phyloP scores from a whole-genome alignment of 1,140 invertebrate genomes.

The Conus ventricosus region DNA sequence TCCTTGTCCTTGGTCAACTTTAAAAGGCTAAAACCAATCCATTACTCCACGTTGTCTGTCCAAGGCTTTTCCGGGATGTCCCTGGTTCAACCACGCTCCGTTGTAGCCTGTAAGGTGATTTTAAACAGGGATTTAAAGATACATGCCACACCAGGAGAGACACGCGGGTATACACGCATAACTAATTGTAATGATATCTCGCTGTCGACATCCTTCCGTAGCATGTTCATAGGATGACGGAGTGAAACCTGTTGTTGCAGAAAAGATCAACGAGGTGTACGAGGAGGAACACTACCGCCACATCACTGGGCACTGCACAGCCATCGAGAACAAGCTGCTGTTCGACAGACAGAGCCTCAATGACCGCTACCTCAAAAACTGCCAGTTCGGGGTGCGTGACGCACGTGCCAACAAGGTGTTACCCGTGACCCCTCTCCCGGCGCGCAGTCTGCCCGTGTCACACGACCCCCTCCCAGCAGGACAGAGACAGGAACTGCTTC shows the following conservation, averaged over 20 bases:
- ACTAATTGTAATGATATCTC: too few relatives aligned
- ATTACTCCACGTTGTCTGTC: too few relatives aligned
- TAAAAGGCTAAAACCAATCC: too few relatives aligned
- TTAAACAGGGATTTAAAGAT: too few relatives aligned
- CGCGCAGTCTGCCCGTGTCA: neutral
- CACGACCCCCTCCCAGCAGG: constrained; percentile 1
- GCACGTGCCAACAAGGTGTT: neutral
- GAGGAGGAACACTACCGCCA: constrained; percentile 31
- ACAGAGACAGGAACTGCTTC: constrained; percentile 7
- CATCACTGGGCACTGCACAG: constrained; percentile 16
- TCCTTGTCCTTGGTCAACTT: too few relatives aligned
- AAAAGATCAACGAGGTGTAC: constrained; percentile 19
- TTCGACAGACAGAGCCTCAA: constrained; percentile 31
- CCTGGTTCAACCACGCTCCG: too few relatives aligned
- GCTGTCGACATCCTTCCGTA: too few relatives aligned
- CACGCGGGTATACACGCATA: too few relatives aligned
- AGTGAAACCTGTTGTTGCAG: constrained; percentile 3
- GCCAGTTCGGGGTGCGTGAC: constrained; percentile 15
- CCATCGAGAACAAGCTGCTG: constrained; percentile 35
- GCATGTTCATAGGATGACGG: too few relatives aligned
- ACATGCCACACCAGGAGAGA: too few relatives aligned
- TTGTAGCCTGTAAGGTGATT: too few relatives aligned
- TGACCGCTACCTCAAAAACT: constrained; percentile 29
- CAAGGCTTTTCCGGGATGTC: too few relatives aligned
- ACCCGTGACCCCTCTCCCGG: neutral